Percentiles rank a stretch among this genome's conserved stretches.
Evolutionary conservation across 2,888 invertebrate species (phyloP).

Genomic region (Caenorhabditis japonica): DNA sequence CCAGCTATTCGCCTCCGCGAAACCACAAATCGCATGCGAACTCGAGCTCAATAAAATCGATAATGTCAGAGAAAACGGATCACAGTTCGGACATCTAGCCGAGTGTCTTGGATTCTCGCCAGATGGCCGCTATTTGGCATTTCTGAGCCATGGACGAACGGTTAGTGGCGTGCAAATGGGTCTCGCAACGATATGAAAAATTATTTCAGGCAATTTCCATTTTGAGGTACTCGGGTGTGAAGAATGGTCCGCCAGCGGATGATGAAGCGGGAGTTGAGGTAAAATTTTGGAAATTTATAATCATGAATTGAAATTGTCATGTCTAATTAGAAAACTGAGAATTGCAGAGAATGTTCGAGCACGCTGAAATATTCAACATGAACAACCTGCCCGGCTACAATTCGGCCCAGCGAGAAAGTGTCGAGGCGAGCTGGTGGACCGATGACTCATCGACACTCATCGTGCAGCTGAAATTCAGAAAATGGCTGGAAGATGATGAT

Average conservation of each 20-base stretch:
- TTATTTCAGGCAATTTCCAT: constrained; percentile 10
- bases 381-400: too few species aligned
- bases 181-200: not conserved
- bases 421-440: constrained; percentile 44
- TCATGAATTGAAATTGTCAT: too few species aligned
- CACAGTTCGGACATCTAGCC: not conserved
- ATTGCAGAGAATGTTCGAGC: not conserved
- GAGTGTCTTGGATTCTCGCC: constrained; percentile 35
- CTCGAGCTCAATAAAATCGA: not conserved
- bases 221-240: constrained; percentile 9
- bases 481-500: not conserved
- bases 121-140: constrained; percentile 18
- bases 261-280: too few species aligned
- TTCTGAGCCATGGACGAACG: constrained; percentile 14
- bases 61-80: not conserved
- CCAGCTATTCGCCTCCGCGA: constrained; percentile 3
- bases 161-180: not conserved
- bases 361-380: not conserved
- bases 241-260: too few species aligned
- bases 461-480: not conserved
- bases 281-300: too few species aligned
- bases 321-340: too few species aligned
- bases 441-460: constrained; percentile 26
- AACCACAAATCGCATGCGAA: not conserved
- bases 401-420: too few species aligned